phyloP scores from a whole-genome alignment of 2,888 invertebrate species.

The Thymelicus sylvestris region DNA sequence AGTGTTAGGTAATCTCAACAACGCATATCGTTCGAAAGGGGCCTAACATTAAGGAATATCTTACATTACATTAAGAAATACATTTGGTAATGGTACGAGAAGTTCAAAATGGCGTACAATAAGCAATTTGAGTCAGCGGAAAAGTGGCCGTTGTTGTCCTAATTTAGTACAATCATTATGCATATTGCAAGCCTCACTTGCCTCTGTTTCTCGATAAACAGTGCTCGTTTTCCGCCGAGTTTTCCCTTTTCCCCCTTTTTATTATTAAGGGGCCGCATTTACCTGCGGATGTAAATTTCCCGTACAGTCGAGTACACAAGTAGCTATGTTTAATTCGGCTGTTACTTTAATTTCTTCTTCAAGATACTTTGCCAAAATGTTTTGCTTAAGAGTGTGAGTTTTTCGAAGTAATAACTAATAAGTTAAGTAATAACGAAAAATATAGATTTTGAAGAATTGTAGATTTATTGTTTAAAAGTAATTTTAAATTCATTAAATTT shows the following conservation, averaged over 20 bases:
- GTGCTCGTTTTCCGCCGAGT: conserved; percentile 63
- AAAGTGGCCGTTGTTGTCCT: conserved; percentile 67
- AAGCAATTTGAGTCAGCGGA: conserved; percentile 71
- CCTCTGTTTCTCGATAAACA: conserved; percentile 78
- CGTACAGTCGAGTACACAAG: conserved; percentile 59
- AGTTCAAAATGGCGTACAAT: conserved; percentile 64
- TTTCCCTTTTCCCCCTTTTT: conserved; percentile 70
- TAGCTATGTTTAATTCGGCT: conserved; percentile 45
- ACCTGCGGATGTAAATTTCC: conserved; percentile 69
- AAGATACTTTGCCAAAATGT: conserved; percentile 1
- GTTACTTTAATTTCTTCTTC: conserved; percentile 27
- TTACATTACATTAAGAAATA: conserved; percentile 30
- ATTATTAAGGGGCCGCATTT: conserved; percentile 71
- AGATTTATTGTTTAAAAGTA: no score
- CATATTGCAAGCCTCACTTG: conserved; percentile 76
- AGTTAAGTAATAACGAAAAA: no score
- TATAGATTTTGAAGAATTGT: no score
- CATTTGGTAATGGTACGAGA: conserved; percentile 42
- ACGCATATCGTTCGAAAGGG: conserved; percentile 40
- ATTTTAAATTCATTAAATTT: no score
- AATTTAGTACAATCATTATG: conserved; percentile 81
- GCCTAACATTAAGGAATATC: conserved; percentile 47
- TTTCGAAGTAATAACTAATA: no score
- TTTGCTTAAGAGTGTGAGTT: not conserved
- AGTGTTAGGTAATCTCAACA: not conserved